Evolutionary conservation across 2,888 invertebrate genomes (phyloP), one percentile per base, ranked within the genome.

Genomic region (Cephus runcator): DNA sequence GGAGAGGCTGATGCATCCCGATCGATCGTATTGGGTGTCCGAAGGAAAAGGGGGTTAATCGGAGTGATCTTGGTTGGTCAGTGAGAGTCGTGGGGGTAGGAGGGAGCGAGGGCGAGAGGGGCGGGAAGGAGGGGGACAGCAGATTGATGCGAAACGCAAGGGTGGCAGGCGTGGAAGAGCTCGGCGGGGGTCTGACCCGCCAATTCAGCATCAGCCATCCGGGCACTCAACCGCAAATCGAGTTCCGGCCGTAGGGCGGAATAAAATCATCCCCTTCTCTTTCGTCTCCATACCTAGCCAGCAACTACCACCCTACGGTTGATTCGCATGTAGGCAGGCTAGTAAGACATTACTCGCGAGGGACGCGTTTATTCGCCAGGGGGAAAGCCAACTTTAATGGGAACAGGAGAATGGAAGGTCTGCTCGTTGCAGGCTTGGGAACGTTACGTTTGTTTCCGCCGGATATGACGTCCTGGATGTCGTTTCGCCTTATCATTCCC

Each of bases 211-310:
- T 89, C 83, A 83, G 81, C 87, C 87, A 86, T 87, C 88, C 88
- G 87, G 86, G 85, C 87, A 89, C 87, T 88, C 88, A 84, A 89
- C 89, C 90, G 87, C 90, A 90, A 91, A 90, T 91, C 88, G 88
- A 90, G 89, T 89, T 89, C 88, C 85, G 83, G 86, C 85, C 84
- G 83, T 85, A 84, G 87, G 88, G 85, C 86, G 83, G 87, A 90
- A 90, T 90, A 90, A 90, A 90, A 89, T 89, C 87, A 85, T 82
- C 79, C 76, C 77, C 73, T 81, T 81, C 78, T 76, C 81, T 77
- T 40, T 69, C 73, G 15, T 11, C 78, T 35, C 75, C 34, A 31
- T 73, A 69, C 11, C 30, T 71, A 35, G 3, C 35, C 12, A 12
- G 34, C 68, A 77, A 78, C 80, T 78, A 78, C 80, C 78, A 77